phyloP scores from a whole-genome alignment of 2,113 vertebrate species.

The Perognathus longimembris region DNA sequence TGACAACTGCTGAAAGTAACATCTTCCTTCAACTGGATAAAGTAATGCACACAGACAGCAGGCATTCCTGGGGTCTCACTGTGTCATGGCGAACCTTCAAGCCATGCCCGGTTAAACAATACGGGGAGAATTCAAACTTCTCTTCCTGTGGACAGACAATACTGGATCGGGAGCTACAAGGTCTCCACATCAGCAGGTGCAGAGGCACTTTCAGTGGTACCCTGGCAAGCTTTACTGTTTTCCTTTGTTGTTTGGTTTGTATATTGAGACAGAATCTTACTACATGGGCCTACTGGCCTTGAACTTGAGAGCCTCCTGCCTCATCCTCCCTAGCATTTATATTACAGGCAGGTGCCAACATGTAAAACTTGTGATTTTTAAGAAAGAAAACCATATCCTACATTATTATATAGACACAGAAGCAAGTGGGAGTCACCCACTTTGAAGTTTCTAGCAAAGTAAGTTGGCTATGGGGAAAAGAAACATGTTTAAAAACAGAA shows the following conservation, averaged over 20 bases:
- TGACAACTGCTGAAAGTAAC: not conserved
- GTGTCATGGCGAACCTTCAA: accelerated
- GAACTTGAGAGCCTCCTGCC: too few relatives aligned
- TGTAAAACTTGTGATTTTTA: not conserved
- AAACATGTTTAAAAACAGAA: not conserved
- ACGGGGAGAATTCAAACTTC: not conserved
- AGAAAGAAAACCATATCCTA: not conserved
- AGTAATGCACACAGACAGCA: not conserved
- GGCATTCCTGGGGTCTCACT: not conserved
- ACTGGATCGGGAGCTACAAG: not conserved
- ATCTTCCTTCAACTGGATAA: not conserved
- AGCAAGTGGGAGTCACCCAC: not conserved
- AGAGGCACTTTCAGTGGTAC: accelerated
- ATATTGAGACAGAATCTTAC: too few relatives aligned
- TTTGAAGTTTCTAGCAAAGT: constrained; percentile 12
- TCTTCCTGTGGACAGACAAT: not conserved
- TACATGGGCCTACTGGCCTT: too few relatives aligned
- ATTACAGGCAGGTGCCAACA: too few relatives aligned
- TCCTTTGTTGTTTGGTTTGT: too few relatives aligned
- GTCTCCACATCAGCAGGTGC: not conserved
- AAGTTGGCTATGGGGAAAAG: not conserved
- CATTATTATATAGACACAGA: not conserved
- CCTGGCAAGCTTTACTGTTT: not conserved
- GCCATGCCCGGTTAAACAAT: not conserved
- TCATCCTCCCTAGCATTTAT: too few relatives aligned